These are phyloP conservation scores for Stenopsyche tienmushanensis DNA, from an alignment of 1,140 invertebrate species.

Conservation along the genomic window DNA sequence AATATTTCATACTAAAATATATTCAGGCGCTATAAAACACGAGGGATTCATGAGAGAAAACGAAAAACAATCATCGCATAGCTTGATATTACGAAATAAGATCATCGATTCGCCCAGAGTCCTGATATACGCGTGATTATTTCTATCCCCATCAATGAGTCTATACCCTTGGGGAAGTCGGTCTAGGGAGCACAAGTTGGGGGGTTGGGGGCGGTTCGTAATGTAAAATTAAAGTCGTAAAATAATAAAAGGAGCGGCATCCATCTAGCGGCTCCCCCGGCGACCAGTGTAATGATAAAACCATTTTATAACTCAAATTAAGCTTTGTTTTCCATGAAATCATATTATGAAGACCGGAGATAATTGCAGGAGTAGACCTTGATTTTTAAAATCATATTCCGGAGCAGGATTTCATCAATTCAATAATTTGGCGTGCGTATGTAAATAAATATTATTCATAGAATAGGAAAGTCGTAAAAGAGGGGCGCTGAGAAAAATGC, in stretches of 20 bases:
- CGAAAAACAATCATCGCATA: not conserved
- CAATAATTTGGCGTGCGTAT: no score
- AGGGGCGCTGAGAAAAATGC: slow-evolving; percentile 28
- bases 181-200: slow-evolving; percentile 1
- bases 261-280: slow-evolving; percentile 38
- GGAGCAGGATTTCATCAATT: no score
- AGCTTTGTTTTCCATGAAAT: slow-evolving; percentile 39
- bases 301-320: slow-evolving; percentile 42
- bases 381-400: no score
- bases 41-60: not conserved
- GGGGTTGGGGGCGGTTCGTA: slow-evolving; percentile 24
- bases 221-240: slow-evolving; percentile 43
- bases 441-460: no score
- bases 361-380: slow-evolving; percentile 24
- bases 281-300: slow-evolving; percentile 42
- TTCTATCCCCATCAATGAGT: not conserved
- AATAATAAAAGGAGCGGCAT: slow-evolving; percentile 42
- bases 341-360: slow-evolving; percentile 29
- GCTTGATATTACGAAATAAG: no score
- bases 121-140: not conserved
- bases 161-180: slow-evolving; percentile 14
- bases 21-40: not conserved
- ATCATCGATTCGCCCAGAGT: not conserved
- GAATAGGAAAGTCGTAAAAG: slow-evolving; percentile 15
- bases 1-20: no score